Base-by-base conservation (phyloP, 2,888 invertebrate genomes). In the Stenchaetothrips biformis region DNA sequence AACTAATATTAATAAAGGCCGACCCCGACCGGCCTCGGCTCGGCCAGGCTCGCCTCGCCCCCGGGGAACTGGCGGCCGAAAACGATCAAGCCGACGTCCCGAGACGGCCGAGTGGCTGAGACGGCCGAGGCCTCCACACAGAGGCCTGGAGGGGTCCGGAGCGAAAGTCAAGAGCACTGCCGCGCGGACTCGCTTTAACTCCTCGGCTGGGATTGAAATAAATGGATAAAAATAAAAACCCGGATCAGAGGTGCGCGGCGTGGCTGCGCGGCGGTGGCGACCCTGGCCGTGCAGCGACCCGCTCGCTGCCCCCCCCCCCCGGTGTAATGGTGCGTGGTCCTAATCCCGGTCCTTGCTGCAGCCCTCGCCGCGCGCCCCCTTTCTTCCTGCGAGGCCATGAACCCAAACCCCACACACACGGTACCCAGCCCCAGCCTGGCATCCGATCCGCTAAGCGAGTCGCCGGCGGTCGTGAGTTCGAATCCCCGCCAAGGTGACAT, bases 241-340 rank as follows among this genome's bases (percentile, higher is more conserved):
- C 11, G 21, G 67, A 74, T 74, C 21, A 74, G 25, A 74, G 67
- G 67, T 74, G 67, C 25, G 53, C 13, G 53, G 53, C 37, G 53
- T 18, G 16, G 53, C 53, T 0, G 67, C 67, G 18, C 67, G 67
- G 25, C 25, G 21, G 21, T 1, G 67, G 8, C 25, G 67, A 74
- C 67, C 67, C 11, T 74, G 37, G 37, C 37, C 37, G 37, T 37
- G 37, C 37, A 37, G 37, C 37, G 37, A 4, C 37, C 37, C 4
- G 37, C 37, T 4, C 37, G 37, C 37, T 37, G 2, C 37, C 37
- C 37, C 37, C 62, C 9, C 21, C 67, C 67, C 37, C 67, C 9
- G 67, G 67, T 25, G 67, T 74, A 74, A 74, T 74, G 67, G 67
- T 25, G 67, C 67, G 67, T 74, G 67, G 25, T 21, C 67, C 67